Evolutionary conservation across 2,113 vertebrate genomes (phyloP), one percentile per base, ranked within the genome.

Genomic region (Merops nubicus): DNA sequence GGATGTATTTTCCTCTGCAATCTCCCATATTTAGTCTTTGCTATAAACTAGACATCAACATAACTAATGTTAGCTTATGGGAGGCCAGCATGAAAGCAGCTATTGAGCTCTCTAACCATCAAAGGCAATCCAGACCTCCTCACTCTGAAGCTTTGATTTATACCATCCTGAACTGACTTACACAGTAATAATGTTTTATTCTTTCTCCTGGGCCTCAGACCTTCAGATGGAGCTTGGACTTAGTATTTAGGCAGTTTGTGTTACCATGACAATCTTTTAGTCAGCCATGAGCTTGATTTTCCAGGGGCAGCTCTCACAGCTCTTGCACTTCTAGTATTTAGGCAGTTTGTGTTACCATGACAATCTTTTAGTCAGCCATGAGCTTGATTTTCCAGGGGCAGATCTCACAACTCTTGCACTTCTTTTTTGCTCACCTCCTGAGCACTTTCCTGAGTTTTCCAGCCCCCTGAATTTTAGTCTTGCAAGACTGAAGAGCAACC

Each of bases 231-330:
- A 57, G 88, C 69, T 94, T 94, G 88, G 65, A 68, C 26, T 83
- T 93, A 92, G 91, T 95, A 97, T 98, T 97, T 98, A 74, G 84
- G n/a, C n/a, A n/a, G n/a, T 51, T 70, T 72, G 95, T 97, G 96
- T 96, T 95, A 50, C 73, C 87, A 96, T 51, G 43, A 91, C 88
- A 60, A 77, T 93, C 57, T 90, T 97, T 97, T 93, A 92, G 88
- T 89, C 73, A 80, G 68, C 69, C 0, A 0, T 57, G 60, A 88
- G n/a, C 34, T 74, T 51, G 64, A 91, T 94, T 91, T 96, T 96
- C 51, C 6, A 21, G 72, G 31, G 85, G 68, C 16, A 91, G 59
- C 51, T 72, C 45, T 48, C 17, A 48, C 33, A 68, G 63, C 12
- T 68, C 84, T 21, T 78, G 40, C 45, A 43, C 42, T 91, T 60